Base-by-base conservation (phyloP, 2,113 vertebrate genomes). In the Porphyrio hochstetteri region DNA sequence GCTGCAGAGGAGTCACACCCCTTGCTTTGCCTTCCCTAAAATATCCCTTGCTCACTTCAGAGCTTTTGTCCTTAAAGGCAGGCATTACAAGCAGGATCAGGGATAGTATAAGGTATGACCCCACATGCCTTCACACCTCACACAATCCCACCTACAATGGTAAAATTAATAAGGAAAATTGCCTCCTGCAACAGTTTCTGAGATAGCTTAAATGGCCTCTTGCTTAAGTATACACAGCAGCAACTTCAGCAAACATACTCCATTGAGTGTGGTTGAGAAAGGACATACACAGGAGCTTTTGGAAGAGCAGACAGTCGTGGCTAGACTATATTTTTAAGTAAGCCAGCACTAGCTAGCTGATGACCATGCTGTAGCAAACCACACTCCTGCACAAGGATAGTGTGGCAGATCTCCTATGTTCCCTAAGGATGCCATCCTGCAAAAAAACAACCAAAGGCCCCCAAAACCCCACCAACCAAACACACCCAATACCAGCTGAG, bases 111-210 rank as follows among this genome's bases (percentile, higher is more conserved):
- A 93, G 56, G 59, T 83, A 71, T 5, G 60, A 50, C 64, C 91
- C 90, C 42, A n/a, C 75, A 70, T 46, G 64, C 79, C 85, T 96
- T 90, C 55, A 77, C 82, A 90, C 82, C 67, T 93, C 79, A 5
- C 70, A 87, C 94, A 96, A 86, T 56, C 75, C 71, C 75, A 87
- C 69, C 79, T 59, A 92, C 36, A 83, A 76, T 10, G 71, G 82
- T n/a, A 31, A 91, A 77, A 95, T 61, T 91, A 96, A 90, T 52
- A 67, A 92, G 85, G 87, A 95, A 74, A 91, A 79, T 13, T 82
- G 85, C 70, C 67, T 59, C 59, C 74, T 91, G 74, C 75, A 90
- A 90, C 90, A 16, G 65, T 94, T 80, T 90, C 90, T 85, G 91
- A 23, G 82, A 88, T 56, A 75, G 81, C 61, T 89, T 87, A 76